Conservation (phyloP, 1,140 invertebrate genomes). For the Ceratosolen fusciceps region DNA sequence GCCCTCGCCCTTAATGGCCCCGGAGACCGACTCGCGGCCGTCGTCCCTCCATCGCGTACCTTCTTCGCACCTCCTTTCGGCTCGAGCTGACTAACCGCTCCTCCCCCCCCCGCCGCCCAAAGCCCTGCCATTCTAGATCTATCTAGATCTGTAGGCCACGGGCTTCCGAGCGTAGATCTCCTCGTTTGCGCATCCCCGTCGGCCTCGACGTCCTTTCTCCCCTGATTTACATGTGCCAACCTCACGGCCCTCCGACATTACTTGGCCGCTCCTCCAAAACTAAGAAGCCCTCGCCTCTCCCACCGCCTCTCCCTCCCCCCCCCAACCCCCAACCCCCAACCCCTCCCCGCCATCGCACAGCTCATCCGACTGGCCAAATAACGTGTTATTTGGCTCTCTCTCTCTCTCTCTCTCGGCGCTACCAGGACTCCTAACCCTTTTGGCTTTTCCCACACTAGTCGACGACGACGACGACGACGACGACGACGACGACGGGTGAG, state of each 20-base stretch:
- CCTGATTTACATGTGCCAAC: slow-evolving; percentile 1
- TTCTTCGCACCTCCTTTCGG: background rate
- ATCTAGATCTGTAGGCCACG: background rate
- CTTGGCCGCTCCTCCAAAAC: background rate
- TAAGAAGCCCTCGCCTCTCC: background rate
- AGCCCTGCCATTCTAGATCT: background rate
- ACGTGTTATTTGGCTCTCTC: background rate
- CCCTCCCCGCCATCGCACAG: too few species aligned
- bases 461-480: too few species aligned
- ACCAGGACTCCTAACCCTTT: too few species aligned
- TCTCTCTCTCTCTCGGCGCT: too few species aligned
- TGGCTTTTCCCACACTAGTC: too few species aligned
- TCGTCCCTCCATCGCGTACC: background rate
- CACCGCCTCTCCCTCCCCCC: background rate
- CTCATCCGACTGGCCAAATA: too few species aligned
- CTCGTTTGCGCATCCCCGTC: background rate
- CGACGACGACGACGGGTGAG: too few species aligned
- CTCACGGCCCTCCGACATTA: background rate
- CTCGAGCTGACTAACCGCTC: background rate
- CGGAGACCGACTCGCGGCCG: background rate
- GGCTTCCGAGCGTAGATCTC: background rate
- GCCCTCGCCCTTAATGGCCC: slow-evolving; percentile 8
- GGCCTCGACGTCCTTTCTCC: background rate
- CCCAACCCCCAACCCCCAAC: too few species aligned
- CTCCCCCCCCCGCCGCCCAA: background rate